Evolutionary conservation across 2,797 vertebrate genomes (phyloP).

Genomic region (Chelidonichthys spinosus): DNA sequence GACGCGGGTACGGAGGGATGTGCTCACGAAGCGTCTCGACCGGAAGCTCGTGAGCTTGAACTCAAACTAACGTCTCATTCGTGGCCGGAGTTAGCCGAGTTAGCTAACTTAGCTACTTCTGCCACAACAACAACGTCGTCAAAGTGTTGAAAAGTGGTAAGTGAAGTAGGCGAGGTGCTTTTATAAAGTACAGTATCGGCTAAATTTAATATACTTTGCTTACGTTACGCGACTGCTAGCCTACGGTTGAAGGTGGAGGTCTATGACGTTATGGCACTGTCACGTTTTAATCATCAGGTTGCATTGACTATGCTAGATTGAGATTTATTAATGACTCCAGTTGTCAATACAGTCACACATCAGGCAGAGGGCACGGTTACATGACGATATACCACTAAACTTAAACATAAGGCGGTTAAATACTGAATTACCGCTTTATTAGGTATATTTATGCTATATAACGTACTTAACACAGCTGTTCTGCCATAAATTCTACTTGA

Average conservation of each 20-base stretch:
- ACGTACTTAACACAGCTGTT: background rate
- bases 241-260: no score
- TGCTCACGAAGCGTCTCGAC: background rate
- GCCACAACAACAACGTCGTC: conserved; percentile 36
- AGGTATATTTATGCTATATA: background rate
- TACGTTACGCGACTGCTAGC: no score
- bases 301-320: no score
- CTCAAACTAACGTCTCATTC: background rate
- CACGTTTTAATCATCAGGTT: no score
- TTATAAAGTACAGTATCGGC: background rate
- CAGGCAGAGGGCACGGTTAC: no score
- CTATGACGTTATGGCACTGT: no score
- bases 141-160: conserved; percentile 44
- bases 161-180: background rate
- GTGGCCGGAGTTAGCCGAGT: conserved; percentile 32
- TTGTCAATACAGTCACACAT: no score
- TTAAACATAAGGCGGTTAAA: background rate
- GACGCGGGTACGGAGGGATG: accelerated
- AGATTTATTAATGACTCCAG: no score
- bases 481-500: background rate
- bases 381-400: background rate
- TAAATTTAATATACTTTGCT: no score
- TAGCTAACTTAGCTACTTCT: conserved; percentile 19
- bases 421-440: background rate
- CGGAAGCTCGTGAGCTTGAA: background rate